phyloP scores from a whole-genome alignment of 2,113 vertebrate genomes.

The human region DNA sequence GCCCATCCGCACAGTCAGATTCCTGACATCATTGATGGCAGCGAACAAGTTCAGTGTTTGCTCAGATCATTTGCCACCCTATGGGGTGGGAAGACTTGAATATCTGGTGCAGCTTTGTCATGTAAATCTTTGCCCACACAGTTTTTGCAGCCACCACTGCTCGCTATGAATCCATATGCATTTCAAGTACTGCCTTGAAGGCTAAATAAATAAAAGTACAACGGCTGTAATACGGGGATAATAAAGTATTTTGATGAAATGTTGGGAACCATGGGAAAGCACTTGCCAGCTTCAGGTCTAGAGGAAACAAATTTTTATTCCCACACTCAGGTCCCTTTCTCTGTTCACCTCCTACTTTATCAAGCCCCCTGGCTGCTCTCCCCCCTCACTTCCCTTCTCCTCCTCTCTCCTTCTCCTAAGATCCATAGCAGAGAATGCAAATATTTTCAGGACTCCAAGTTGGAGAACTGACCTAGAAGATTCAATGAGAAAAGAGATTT shows the following conservation, averaged over 20 bases:
- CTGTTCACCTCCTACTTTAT: too few species aligned
- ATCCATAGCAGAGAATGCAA: background rate
- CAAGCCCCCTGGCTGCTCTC: background rate
- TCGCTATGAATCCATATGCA: background rate
- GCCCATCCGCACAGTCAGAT: background rate
- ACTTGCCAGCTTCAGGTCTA: background rate
- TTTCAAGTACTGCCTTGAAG: background rate
- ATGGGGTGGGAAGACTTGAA: background rate
- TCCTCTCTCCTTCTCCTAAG: background rate
- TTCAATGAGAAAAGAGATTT: background rate
- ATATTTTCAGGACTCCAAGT: background rate
- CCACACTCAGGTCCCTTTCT: fast-evolving
- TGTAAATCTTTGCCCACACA: too few species aligned
- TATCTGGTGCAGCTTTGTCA: background rate
- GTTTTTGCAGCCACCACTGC: background rate
- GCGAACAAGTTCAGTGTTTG: background rate
- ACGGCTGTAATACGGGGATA: background rate
- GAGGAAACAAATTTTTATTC: fast-evolving
- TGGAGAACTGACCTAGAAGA: background rate
- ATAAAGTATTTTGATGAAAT: background rate
- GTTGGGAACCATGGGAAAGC: background rate
- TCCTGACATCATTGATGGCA: background rate
- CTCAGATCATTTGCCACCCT: background rate
- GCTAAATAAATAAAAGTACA: background rate
- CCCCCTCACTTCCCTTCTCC: fast-evolving